phyloP scores from a whole-genome alignment of 2,888 invertebrate species.

The Scelioninae gen. 1 region DNA sequence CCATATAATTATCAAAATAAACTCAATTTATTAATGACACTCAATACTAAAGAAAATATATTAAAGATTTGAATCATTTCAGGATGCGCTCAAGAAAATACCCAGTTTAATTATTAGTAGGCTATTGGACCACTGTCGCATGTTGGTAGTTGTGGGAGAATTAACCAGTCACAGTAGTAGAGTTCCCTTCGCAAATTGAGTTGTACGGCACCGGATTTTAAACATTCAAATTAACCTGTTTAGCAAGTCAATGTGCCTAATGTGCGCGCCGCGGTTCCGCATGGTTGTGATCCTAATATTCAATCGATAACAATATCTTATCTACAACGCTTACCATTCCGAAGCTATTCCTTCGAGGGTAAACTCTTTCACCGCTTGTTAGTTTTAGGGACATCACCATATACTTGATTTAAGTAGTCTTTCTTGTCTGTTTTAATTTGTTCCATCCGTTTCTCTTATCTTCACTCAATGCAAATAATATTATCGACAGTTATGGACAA shows the following conservation, averaged over 20 bases:
- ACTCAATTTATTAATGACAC: no score
- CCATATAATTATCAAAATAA: no score
- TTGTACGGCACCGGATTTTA: constrained; percentile 81
- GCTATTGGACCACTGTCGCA: constrained; percentile 49
- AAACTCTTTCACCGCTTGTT: not conserved
- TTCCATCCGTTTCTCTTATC: constrained; percentile 6
- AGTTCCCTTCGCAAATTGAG: constrained; percentile 81
- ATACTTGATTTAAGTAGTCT: not conserved
- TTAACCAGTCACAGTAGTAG: constrained; percentile 76
- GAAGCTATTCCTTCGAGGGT: constrained; percentile 21
- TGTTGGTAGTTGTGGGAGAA: constrained; percentile 60
- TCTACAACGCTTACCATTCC: constrained; percentile 24
- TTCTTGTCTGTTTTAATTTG: not conserved
- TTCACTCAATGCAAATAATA: not conserved
- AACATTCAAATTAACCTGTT: constrained; percentile 83
- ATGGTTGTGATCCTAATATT: constrained; percentile 76
- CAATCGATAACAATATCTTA: constrained; percentile 77
- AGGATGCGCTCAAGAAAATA: constrained; percentile 23
- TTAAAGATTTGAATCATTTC: constrained; percentile 18
- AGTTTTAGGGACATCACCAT: not conserved
- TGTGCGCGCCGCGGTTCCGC: constrained; percentile 75
- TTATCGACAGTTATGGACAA: not conserved
- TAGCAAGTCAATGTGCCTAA: constrained; percentile 82
- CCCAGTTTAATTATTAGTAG: constrained; percentile 39
- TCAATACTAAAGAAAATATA: no score